Conservation (phyloP, 2,797 vertebrate species). For the Poeciliopsis paucimaculata region DNA sequence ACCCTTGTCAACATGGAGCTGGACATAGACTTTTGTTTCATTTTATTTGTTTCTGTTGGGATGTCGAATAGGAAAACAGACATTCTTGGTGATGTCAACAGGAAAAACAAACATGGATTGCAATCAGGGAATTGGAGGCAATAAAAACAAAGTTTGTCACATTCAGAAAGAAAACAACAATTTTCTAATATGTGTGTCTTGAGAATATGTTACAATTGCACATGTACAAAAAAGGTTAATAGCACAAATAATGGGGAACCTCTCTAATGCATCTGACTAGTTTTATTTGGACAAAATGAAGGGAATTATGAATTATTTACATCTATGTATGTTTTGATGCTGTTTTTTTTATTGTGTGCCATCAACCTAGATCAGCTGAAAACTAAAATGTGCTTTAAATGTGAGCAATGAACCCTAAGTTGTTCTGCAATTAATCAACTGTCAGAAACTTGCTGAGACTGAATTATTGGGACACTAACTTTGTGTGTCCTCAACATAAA, state of each 20-base stretch:
- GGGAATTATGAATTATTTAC: background rate
- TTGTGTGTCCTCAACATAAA: slow-evolving; percentile 15
- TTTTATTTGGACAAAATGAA: background rate
- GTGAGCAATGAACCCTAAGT: slow-evolving; percentile 12
- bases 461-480: slow-evolving; percentile 19
- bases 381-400: slow-evolving; percentile 7
- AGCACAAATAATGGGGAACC: background rate
- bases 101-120: background rate
- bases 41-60: background rate
- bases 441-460: slow-evolving; percentile 17
- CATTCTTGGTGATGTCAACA: background rate
- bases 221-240: background rate
- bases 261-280: background rate
- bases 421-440: slow-evolving; percentile 3
- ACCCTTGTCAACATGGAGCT: background rate
- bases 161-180: background rate
- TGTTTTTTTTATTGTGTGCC: no score
- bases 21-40: background rate
- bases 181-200: background rate
- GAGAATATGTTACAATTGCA: background rate
- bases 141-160: background rate
- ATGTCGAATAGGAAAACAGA: background rate
- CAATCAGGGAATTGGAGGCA: background rate
- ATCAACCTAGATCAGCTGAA: background rate
- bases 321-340: background rate